A percentile compares a stretch with the other conserved stretches of the same genome.
Conservation (phyloP, 1,140 invertebrate genomes). For the Phortica variegata region DNA sequence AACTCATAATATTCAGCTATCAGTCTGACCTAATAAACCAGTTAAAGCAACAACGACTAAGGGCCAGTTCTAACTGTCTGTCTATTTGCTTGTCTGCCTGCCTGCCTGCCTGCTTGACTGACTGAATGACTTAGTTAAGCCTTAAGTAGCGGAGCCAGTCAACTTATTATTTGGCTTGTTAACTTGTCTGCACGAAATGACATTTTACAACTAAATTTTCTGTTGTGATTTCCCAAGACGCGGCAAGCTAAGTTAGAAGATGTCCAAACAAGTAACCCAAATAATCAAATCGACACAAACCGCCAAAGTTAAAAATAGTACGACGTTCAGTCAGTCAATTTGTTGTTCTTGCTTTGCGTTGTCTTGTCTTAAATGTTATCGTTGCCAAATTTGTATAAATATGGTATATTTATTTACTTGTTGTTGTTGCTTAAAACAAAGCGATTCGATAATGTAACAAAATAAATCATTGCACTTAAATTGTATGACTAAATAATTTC, state of each 20-base stretch:
- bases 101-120: background rate
- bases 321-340: no score
- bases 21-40: slow-evolving; percentile 51
- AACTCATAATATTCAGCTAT: slow-evolving; percentile 33
- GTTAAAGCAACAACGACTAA: slow-evolving; percentile 25
- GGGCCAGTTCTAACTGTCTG: slow-evolving; percentile 1
- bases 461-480: no score
- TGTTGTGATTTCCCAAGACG: slow-evolving; percentile 45
- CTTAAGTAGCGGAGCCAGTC: slow-evolving; percentile 28
- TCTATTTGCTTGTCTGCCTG: background rate
- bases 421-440: no score
- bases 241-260: no score
- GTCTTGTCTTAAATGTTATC: no score
- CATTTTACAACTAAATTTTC: slow-evolving; percentile 56
- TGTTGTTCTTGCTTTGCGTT: no score
- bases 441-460: no score
- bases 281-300: no score
- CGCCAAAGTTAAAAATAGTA: no score
- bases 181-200: slow-evolving; percentile 57
- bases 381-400: no score
- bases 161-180: slow-evolving; percentile 56
- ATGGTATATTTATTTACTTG: no score
- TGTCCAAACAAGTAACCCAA: slow-evolving; percentile 25
- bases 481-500: no score
- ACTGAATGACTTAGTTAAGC: background rate